Conservation (phyloP, 2,113 vertebrate species). For the Pomatostomus ruficeps region DNA sequence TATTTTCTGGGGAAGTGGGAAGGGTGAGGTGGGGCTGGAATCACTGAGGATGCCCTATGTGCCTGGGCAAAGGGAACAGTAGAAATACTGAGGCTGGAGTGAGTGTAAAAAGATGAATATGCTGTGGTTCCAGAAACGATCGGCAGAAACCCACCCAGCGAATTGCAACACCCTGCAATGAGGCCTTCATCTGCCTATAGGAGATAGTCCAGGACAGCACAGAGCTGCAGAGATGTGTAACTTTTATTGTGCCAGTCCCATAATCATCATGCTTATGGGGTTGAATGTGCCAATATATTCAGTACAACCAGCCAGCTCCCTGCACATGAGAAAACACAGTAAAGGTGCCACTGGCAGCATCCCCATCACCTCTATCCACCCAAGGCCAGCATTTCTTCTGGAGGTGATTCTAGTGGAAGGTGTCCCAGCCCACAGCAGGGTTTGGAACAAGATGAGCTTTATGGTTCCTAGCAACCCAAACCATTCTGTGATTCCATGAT, state of each 20-base stretch:
- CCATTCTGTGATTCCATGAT: background rate
- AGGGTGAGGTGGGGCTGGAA: background rate
- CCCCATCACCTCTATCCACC: background rate
- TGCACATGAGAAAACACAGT: background rate
- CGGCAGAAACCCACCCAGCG: background rate
- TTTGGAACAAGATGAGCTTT: accelerated
- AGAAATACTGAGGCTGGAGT: background rate
- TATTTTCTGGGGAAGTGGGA: background rate
- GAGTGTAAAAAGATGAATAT: background rate
- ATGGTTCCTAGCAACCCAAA: background rate
- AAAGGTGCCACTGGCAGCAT: accelerated
- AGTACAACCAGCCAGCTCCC: background rate
- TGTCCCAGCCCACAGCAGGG: background rate
- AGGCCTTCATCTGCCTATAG: background rate
- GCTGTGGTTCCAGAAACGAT: background rate
- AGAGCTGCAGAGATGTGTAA: background rate
- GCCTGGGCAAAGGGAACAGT: background rate
- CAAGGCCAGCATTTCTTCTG: background rate
- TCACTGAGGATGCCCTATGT: accelerated
- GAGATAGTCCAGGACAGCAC: background rate
- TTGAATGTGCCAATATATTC: background rate
- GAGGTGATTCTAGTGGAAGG: background rate
- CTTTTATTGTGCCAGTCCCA: background rate
- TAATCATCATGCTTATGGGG: accelerated
- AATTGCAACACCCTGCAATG: accelerated